Conservation (phyloP, 2,113 vertebrate species). For the Trogon melanurus region DNA sequence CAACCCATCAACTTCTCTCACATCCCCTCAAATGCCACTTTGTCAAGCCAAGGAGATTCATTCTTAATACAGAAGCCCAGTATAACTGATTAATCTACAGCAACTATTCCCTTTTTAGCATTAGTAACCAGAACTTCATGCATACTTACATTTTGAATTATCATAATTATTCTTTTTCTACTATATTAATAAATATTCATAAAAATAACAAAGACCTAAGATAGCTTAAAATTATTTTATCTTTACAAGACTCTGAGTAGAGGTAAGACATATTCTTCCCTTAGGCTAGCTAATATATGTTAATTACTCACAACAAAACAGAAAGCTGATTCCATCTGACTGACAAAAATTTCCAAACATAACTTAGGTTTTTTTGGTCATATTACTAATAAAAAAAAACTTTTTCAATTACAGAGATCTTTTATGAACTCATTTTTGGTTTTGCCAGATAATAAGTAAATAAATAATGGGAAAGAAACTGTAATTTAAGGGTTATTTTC, state of each 20-base stretch:
- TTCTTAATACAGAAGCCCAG: background rate
- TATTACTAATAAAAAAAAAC: background rate
- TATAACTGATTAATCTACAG: background rate
- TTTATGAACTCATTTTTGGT: background rate
- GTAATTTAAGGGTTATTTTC: background rate
- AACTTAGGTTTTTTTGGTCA: accelerated
- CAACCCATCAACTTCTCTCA: background rate
- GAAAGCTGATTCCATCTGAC: background rate
- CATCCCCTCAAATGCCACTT: background rate
- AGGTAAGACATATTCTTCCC: background rate
- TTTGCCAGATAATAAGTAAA: background rate
- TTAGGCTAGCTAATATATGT: background rate
- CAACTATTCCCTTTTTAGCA: background rate
- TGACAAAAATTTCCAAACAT: background rate
- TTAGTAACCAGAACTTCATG: background rate
- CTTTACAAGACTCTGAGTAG: background rate
- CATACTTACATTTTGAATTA: background rate
- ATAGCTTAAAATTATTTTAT: background rate
- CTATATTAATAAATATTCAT: background rate
- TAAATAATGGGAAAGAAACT: background rate
- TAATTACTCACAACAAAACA: background rate
- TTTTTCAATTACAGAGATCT: background rate
- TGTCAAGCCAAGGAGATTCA: background rate
- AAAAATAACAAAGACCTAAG: background rate
- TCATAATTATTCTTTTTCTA: background rate